phyloP scores from a whole-genome alignment of 2,797 vertebrate genomes.

The Ctenopoma kingsleyae region DNA sequence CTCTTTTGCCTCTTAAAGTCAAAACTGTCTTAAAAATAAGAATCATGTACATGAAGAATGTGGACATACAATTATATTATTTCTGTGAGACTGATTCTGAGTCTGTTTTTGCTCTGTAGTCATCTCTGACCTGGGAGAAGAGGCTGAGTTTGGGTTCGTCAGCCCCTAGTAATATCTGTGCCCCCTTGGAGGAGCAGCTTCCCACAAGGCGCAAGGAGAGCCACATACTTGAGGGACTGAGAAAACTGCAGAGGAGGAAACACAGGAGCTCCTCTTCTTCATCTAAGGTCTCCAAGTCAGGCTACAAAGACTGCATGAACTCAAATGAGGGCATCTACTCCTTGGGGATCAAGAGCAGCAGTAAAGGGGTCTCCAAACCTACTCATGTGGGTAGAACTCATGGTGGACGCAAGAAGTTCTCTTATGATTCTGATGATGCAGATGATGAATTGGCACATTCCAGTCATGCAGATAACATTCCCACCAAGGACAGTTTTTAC shows the following conservation, averaged over 20 bases:
- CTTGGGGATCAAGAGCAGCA: slow-evolving; percentile 87
- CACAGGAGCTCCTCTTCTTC: slow-evolving; percentile 86
- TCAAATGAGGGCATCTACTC: slow-evolving; percentile 98
- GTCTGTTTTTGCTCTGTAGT: slow-evolving; percentile 64
- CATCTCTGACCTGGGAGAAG: slow-evolving; percentile 91
- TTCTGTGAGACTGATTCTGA: slow-evolving; percentile 15
- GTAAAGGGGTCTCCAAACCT: slow-evolving; percentile 79
- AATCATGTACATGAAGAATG: neutral
- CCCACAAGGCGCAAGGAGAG: slow-evolving; percentile 91
- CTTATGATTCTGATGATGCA: slow-evolving; percentile 89
- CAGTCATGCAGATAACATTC: slow-evolving; percentile 73
- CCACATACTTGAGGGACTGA: slow-evolving; percentile 91
- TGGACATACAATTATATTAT: neutral
- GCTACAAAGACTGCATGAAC: slow-evolving; percentile 95
- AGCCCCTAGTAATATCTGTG: slow-evolving; percentile 88
- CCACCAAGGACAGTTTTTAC: slow-evolving; percentile 82
- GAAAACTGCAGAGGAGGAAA: slow-evolving; percentile 90
- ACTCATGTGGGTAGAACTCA: slow-evolving; percentile 65
- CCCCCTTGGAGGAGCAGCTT: slow-evolving; percentile 87
- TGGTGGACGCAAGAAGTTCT: slow-evolving; percentile 77
- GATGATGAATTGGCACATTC: slow-evolving; percentile 87
- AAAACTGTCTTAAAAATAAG: neutral
- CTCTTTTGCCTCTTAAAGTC: neutral
- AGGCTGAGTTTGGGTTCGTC: slow-evolving; percentile 90
- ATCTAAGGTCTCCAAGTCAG: slow-evolving; percentile 88